Percentiles rank a stretch among this genome's conserved stretches.
phyloP scores from a whole-genome alignment of 1,140 invertebrate species.

The Eumeta japonica region DNA sequence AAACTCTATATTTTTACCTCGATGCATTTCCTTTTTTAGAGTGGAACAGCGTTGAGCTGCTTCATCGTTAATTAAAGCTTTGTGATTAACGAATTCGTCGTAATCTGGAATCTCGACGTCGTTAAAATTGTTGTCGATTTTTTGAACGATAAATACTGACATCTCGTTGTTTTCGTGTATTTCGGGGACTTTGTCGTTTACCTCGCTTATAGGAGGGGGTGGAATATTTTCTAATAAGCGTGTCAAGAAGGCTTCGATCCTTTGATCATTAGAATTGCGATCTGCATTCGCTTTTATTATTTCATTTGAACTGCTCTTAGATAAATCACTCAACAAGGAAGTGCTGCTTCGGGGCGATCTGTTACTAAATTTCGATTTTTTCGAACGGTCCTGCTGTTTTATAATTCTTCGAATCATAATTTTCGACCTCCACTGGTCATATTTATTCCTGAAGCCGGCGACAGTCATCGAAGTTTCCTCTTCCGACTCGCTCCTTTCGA shows the following conservation, averaged over 20 bases:
- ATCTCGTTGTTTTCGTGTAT: background rate
- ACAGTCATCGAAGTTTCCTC: slow-evolving; percentile 38
- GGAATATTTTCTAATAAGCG: slow-evolving; percentile 32
- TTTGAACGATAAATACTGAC: slow-evolving; percentile 3
- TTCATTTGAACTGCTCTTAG: too few species aligned
- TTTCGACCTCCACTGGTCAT: slow-evolving; percentile 41
- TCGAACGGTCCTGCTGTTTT: slow-evolving; percentile 3
- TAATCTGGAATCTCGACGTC: slow-evolving; percentile 36
- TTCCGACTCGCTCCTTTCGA: slow-evolving; percentile 46
- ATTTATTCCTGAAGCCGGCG: slow-evolving; percentile 36
- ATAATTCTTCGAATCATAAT: slow-evolving; percentile 29
- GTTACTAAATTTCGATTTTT: background rate
- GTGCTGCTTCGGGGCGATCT: background rate
- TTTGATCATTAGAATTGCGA: slow-evolving; percentile 24
- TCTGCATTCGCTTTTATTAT: too few species aligned
- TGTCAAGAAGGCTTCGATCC: slow-evolving; percentile 28
- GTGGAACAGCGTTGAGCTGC: background rate
- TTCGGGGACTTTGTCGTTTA: slow-evolving; percentile 4
- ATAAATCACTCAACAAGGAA: too few species aligned
- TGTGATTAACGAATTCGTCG: slow-evolving; percentile 25
- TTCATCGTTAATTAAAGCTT: background rate
- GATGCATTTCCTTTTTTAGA: too few species aligned
- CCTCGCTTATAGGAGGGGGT: slow-evolving; percentile 27
- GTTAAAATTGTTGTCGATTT: slow-evolving; percentile 15
- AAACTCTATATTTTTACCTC: background rate